A percentile compares a stretch with the other conserved stretches of the same genome.
Conservation (phyloP, 2,113 vertebrate species). For the Paracanthobrama guichenoti region DNA sequence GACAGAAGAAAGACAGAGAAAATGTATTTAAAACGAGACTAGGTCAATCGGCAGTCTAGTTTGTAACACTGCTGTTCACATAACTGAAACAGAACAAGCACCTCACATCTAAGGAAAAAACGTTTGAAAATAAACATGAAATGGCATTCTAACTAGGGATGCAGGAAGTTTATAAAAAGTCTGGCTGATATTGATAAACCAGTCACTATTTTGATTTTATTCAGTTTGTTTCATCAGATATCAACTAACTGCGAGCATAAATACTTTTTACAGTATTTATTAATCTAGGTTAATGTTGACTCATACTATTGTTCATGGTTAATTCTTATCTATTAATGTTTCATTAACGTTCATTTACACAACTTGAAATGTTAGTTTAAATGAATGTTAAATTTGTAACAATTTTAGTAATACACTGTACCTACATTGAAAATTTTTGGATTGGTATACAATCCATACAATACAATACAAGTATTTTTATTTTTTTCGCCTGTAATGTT, state of each 20-base stretch:
- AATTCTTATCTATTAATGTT: neutral
- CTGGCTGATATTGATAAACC: neutral
- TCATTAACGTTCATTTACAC: neutral
- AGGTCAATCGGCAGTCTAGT: neutral
- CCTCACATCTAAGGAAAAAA: slow-evolving; percentile 1
- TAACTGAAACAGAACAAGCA: neutral
- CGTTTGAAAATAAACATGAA: neutral
- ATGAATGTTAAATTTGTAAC: too few species aligned
- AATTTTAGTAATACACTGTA: neutral
- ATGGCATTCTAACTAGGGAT: neutral
- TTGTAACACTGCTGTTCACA: slow-evolving; percentile 26
- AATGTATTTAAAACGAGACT: slow-evolving; percentile 18
- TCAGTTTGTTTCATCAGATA: neutral
- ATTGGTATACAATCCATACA: too few species aligned
- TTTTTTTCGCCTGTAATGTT: too few species aligned
- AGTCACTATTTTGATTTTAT: neutral
- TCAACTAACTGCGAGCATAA: neutral
- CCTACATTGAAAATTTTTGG: too few species aligned
- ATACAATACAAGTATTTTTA: too few species aligned
- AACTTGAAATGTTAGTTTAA: neutral
- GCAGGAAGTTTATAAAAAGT: neutral
- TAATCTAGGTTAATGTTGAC: neutral
- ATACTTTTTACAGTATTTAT: neutral
- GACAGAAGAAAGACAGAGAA: neutral
- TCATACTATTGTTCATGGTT: neutral